Percentiles rank a stretch among this genome's conserved stretches.
Evolutionary conservation across 2,888 invertebrate genomes (phyloP).

Genomic region (Phalera bucephala): DNA sequence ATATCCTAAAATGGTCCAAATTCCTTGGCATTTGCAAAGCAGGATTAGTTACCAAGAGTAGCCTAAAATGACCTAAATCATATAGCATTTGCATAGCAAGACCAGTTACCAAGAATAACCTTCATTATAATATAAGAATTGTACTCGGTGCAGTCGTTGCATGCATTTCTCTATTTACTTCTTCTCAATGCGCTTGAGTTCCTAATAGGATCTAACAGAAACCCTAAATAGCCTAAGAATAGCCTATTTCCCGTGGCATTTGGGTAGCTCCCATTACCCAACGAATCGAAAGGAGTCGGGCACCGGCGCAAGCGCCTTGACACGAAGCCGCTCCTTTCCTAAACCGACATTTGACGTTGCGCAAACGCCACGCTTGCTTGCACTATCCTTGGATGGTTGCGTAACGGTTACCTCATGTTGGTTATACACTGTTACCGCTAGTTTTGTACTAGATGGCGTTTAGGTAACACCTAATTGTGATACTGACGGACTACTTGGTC

Average conservation of each 20-base stretch:
- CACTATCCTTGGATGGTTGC: constrained; percentile 45
- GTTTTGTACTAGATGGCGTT: constrained; percentile 29
- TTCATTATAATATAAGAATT: too few relatives aligned
- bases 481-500: not conserved
- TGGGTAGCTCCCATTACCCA: constrained; percentile 61
- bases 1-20: too few relatives aligned
- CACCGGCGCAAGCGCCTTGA: constrained; percentile 53
- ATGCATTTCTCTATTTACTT: too few relatives aligned
- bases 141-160: too few relatives aligned
- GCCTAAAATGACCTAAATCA: too few relatives aligned
- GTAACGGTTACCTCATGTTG: constrained; percentile 42
- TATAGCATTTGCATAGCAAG: too few relatives aligned
- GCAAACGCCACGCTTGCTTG: constrained; percentile 42
- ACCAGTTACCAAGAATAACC: too few relatives aligned
- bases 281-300: constrained; percentile 61
- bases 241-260: constrained; percentile 51
- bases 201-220: too few relatives aligned
- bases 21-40: too few relatives aligned
- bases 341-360: constrained; percentile 65
- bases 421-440: constrained; percentile 12
- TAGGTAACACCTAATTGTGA: not conserved
- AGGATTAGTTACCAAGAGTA: too few relatives aligned
- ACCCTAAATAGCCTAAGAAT: too few relatives aligned
- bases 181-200: too few relatives aligned
- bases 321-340: constrained; percentile 67